Percentiles rank a stretch among this genome's conserved stretches.
phyloP scores from a whole-genome alignment of 2,113 vertebrate species.

The Ovibos moschatus region DNA sequence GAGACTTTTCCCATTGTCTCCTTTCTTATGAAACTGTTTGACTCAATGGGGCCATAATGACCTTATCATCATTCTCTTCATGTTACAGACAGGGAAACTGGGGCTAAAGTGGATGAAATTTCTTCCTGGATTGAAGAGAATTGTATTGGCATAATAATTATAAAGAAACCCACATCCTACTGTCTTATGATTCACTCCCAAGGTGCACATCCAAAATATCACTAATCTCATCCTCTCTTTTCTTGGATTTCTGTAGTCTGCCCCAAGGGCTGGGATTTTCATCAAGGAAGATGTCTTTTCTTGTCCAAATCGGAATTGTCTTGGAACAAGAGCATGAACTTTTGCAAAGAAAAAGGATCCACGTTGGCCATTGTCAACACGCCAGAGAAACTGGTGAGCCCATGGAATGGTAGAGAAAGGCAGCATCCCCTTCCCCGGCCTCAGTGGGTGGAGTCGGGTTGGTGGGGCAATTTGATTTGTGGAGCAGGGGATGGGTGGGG shows the following conservation, averaged over 20 bases:
- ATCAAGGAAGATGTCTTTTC: slow-evolving; percentile 52
- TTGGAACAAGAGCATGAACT: slow-evolving; percentile 30
- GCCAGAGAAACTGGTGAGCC: slow-evolving; percentile 44
- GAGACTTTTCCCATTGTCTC: background rate
- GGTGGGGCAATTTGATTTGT: background rate
- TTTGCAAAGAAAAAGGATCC: background rate
- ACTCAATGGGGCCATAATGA: background rate
- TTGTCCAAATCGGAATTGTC: slow-evolving; percentile 20
- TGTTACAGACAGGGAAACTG: background rate
- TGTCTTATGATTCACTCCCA: background rate
- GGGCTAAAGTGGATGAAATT: background rate
- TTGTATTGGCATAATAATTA: background rate
- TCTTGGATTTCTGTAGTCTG: slow-evolving; percentile 28
- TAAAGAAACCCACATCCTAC: background rate
- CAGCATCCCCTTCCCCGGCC: too few species aligned
- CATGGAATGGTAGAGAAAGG: background rate
- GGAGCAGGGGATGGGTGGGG: fast-evolving
- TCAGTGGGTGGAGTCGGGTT: background rate
- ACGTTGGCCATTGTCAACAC: slow-evolving; percentile 56
- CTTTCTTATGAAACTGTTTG: background rate
- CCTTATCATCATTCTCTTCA: background rate
- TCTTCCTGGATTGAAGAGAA: background rate
- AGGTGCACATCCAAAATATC: background rate
- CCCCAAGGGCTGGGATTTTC: slow-evolving; percentile 33
- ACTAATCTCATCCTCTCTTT: background rate